A percentile compares a stretch with the other conserved stretches of the same genome.
Conservation (phyloP, 1,140 invertebrate species). For the Acromyrmex heyeri region DNA sequence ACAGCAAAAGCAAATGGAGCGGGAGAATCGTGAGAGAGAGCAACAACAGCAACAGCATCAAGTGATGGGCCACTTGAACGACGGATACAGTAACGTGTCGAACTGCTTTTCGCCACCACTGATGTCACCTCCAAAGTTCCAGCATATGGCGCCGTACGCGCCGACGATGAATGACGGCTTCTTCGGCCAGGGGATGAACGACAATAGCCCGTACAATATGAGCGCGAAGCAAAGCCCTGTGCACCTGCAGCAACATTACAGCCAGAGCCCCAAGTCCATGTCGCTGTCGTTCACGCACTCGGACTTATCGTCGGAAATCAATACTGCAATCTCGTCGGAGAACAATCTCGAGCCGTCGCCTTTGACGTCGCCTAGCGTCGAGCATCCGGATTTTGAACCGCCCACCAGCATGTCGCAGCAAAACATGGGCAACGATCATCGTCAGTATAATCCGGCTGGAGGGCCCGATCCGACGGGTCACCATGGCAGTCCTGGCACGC, state of each 20-base stretch:
- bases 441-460: conserved; percentile 86
- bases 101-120: conserved; percentile 88
- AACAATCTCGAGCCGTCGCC: conserved; percentile 88
- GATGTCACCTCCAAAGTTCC: conserved; percentile 84
- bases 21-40: conserved; percentile 82
- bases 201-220: conserved; percentile 84
- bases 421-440: conserved; percentile 86
- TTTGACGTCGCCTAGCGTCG: conserved; percentile 89
- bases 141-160: conserved; percentile 84
- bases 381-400: conserved; percentile 92
- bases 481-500: conserved; percentile 82
- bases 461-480: conserved; percentile 77
- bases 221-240: conserved; percentile 85
- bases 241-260: conserved; percentile 85
- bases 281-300: conserved; percentile 90
- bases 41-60: conserved; percentile 80
- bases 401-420: conserved; percentile 88
- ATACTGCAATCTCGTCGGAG: conserved; percentile 92
- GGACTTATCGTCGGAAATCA: conserved; percentile 92
- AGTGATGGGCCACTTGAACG: conserved; percentile 76
- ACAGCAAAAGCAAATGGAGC: conserved; percentile 83
- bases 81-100: conserved; percentile 82
- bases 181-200: conserved; percentile 81
- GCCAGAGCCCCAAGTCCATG: conserved; percentile 88
- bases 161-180: conserved; percentile 82